Percentiles rank a stretch among this genome's conserved stretches.
phyloP scores from a whole-genome alignment of 2,888 invertebrate species.

The Parnassius mnemosyne region DNA sequence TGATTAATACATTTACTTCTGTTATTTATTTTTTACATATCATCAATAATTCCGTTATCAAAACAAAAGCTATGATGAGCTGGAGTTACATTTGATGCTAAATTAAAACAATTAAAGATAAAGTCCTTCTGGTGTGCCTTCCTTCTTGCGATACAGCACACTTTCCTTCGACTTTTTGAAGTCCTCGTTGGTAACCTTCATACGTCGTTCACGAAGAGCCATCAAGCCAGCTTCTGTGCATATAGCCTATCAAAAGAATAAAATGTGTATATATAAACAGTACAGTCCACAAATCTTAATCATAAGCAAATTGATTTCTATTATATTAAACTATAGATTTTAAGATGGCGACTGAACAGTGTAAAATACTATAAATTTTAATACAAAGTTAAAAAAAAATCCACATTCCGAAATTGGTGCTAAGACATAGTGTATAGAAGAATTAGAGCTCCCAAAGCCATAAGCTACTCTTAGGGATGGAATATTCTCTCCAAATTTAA shows the following conservation, averaged over 20 bases:
- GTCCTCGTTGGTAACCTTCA: slow-evolving; percentile 99
- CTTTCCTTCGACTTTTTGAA: slow-evolving; percentile 99
- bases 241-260: slow-evolving; percentile 87
- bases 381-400: too few species aligned
- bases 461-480: too few species aligned
- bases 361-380: neutral
- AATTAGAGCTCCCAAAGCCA: too few species aligned
- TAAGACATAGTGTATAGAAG: too few species aligned
- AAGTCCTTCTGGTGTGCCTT: slow-evolving; percentile 99
- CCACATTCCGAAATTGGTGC: too few species aligned
- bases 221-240: slow-evolving; percentile 99
- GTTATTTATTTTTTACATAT: slow-evolving; percentile 18
- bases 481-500: too few species aligned
- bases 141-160: slow-evolving; percentile 98
- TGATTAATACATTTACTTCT: slow-evolving; percentile 10
- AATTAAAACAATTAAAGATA: slow-evolving; percentile 86
- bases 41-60: slow-evolving; percentile 2
- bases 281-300: too few species aligned
- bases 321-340: too few species aligned
- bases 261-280: too few species aligned
- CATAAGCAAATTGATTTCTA: too few species aligned
- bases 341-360: too few species aligned
- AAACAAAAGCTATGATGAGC: neutral
- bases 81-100: slow-evolving; percentile 8
- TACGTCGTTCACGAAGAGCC: slow-evolving; percentile 97